Percentiles rank a stretch among this genome's conserved stretches.
These are phyloP conservation scores for Periophthalmus modestus DNA, from an alignment of 2,113 vertebrate species.

Conservation along the genomic window DNA sequence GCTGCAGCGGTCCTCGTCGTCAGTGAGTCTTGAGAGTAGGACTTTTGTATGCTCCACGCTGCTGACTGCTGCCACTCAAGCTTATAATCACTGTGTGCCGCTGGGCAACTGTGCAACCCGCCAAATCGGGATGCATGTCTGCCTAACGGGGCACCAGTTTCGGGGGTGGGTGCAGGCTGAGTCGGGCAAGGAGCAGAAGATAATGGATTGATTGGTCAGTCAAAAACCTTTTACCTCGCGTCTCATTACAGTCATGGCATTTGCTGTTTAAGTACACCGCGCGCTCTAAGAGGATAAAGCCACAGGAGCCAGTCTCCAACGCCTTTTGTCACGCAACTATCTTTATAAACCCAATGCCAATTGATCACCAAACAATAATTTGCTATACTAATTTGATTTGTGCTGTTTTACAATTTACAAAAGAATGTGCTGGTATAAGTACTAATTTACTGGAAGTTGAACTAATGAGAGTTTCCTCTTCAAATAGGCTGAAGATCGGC, in stretches of 20 bases:
- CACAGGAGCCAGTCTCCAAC: slow-evolving; percentile 56
- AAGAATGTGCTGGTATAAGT: neutral
- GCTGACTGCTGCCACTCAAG: slow-evolving; percentile 38
- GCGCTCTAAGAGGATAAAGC: slow-evolving; percentile 74
- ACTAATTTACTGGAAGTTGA: slow-evolving; percentile 12
- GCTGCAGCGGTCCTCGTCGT: slow-evolving; percentile 32
- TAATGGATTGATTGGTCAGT: slow-evolving; percentile 48
- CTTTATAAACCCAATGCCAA: slow-evolving; percentile 47
- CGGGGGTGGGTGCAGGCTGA: neutral
- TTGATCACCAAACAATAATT: neutral
- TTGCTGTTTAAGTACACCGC: slow-evolving; percentile 66
- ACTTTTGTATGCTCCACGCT: slow-evolving; percentile 30
- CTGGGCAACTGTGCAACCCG: slow-evolving; percentile 13
- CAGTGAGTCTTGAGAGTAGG: slow-evolving; percentile 31
- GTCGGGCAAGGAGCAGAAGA: slow-evolving; percentile 36
- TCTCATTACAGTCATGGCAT: slow-evolving; percentile 45
- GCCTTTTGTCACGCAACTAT: slow-evolving; percentile 77
- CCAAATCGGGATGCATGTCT: neutral
- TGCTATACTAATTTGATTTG: neutral
- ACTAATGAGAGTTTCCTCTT: slow-evolving; percentile 70
- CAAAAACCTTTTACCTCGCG: slow-evolving; percentile 18
- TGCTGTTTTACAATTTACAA: neutral
- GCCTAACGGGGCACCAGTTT: neutral
- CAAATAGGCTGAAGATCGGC: slow-evolving; percentile 72
- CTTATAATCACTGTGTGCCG: slow-evolving; percentile 34